Percentiles rank a stretch among this genome's conserved stretches.
These are phyloP conservation scores for Mesoligia furuncula DNA, from an alignment of 2,888 invertebrate genomes.

Conservation along the genomic window DNA sequence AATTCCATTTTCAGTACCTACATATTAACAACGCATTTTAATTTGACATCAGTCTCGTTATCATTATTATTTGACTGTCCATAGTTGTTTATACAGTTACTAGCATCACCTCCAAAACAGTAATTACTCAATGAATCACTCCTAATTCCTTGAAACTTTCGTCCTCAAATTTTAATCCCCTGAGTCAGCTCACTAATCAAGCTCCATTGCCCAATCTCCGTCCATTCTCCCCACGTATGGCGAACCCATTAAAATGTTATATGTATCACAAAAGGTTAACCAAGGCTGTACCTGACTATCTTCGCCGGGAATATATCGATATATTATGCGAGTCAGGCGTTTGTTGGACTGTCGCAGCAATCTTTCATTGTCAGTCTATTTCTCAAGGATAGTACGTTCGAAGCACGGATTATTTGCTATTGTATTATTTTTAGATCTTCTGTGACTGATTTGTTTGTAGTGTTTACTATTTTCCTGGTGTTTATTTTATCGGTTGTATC, in stretches of 20 bases:
- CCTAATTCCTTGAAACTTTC: slow-evolving; percentile 23
- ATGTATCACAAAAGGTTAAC: slow-evolving; percentile 58
- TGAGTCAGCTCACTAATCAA: slow-evolving; percentile 48
- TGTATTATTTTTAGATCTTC: slow-evolving; percentile 59
- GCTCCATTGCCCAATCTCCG: slow-evolving; percentile 55
- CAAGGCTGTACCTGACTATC: slow-evolving; percentile 60
- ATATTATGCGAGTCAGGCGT: slow-evolving; percentile 64
- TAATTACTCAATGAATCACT: slow-evolving; percentile 20
- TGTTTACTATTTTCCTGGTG: slow-evolving; percentile 30
- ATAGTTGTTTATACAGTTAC: background rate
- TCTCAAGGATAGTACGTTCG: slow-evolving; percentile 61
- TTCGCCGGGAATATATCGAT: slow-evolving; percentile 50
- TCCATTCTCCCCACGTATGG: slow-evolving; percentile 61
- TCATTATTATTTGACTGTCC: slow-evolving; percentile 9
- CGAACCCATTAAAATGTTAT: slow-evolving; percentile 61
- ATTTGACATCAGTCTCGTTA: background rate
- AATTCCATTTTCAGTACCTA: background rate
- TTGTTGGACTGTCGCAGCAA: slow-evolving; percentile 39
- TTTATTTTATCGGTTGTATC: slow-evolving; percentile 8
- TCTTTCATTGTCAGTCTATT: slow-evolving; percentile 67
- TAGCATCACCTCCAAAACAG: slow-evolving; percentile 3
- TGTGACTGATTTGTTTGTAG: slow-evolving; percentile 23
- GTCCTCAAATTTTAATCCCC: slow-evolving; percentile 30
- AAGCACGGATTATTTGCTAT: slow-evolving; percentile 60
- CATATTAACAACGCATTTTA: background rate